phyloP scores from a whole-genome alignment of 2,888 invertebrate species.

The Opisthograptis luteolata region DNA sequence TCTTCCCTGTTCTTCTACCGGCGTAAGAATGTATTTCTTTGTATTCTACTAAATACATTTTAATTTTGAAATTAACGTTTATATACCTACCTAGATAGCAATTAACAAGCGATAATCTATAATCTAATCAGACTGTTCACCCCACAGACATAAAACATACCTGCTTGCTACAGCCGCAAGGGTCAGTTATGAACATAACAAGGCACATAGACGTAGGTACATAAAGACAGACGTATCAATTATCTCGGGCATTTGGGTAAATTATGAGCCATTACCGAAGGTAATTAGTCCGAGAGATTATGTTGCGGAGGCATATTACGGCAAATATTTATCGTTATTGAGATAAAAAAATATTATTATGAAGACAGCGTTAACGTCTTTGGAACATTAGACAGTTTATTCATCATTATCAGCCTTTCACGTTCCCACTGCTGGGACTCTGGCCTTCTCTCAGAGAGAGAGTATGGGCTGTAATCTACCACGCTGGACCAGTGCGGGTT shows the following conservation, averaged over 20 bases:
- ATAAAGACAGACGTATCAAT: slow-evolving; percentile 31
- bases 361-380: too few relatives aligned
- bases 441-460: too few relatives aligned
- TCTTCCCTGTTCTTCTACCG: too few relatives aligned
- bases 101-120: background rate
- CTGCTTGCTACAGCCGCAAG: background rate
- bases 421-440: too few relatives aligned
- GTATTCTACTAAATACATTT: too few relatives aligned
- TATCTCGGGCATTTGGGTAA: slow-evolving; percentile 29
- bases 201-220: slow-evolving; percentile 7
- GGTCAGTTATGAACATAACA: slow-evolving; percentile 3
- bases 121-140: background rate
- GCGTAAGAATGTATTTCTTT: too few relatives aligned
- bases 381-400: too few relatives aligned
- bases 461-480: too few relatives aligned
- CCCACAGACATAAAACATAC: background rate
- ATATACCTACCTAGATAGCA: too few relatives aligned
- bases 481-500: too few relatives aligned
- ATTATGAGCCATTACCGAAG: slow-evolving; percentile 31
- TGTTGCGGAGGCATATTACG: slow-evolving; percentile 4
- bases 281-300: slow-evolving; percentile 29
- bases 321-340: slow-evolving; percentile 22
- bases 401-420: too few relatives aligned
- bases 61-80: too few relatives aligned
- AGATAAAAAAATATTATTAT: slow-evolving; percentile 18